phyloP scores from a whole-genome alignment of 2,888 invertebrate genomes.

The Oxytorus armatus region DNA sequence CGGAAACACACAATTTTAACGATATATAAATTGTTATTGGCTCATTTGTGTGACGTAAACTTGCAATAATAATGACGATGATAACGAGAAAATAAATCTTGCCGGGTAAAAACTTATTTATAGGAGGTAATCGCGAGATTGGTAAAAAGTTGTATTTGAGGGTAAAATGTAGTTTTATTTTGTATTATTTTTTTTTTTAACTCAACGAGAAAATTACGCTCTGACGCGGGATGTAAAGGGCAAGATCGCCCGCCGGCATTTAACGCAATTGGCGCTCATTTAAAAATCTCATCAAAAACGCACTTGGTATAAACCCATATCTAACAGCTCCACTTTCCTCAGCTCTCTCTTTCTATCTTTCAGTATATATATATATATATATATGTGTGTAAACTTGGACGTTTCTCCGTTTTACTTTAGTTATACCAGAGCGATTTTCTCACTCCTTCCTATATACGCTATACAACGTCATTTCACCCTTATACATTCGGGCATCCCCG shows the following conservation, averaged over 20 bases:
- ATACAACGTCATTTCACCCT: slow-evolving; percentile 65
- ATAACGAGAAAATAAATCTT: not conserved
- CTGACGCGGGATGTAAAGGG: slow-evolving; percentile 46
- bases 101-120: slow-evolving; percentile 72
- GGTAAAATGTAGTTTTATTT: slow-evolving; percentile 6
- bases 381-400: no score
- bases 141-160: slow-evolving; percentile 39
- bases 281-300: slow-evolving; percentile 83
- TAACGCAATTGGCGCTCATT: slow-evolving; percentile 84
- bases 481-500: slow-evolving; percentile 65
- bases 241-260: slow-evolving; percentile 76
- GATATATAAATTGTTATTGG: not conserved
- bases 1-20: not conserved
- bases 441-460: slow-evolving; percentile 62
- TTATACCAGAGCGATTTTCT: slow-evolving; percentile 62
- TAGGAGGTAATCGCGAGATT: slow-evolving; percentile 73
- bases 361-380: slow-evolving; percentile 34
- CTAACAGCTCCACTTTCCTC: slow-evolving; percentile 63
- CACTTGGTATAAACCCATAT: slow-evolving; percentile 69
- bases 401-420: slow-evolving; percentile 63
- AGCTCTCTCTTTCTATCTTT: slow-evolving; percentile 52
- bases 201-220: slow-evolving; percentile 59
- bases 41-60: not conserved
- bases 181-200: slow-evolving; percentile 18
- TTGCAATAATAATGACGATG: slow-evolving; percentile 5